Conservation (phyloP, 2,113 vertebrate species). For the Sapajus apella region DNA sequence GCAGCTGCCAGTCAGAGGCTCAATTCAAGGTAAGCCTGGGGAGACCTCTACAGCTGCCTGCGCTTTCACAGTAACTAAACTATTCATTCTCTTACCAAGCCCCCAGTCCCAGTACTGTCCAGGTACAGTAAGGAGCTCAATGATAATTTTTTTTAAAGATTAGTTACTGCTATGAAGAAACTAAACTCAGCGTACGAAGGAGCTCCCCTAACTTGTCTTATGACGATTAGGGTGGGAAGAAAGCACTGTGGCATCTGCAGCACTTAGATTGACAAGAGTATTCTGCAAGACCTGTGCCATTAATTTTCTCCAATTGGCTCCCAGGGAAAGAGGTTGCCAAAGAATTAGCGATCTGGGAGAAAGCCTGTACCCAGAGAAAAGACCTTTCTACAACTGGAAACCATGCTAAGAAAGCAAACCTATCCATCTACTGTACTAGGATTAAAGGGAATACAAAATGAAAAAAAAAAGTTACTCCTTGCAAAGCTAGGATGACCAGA, state of each 20-base stretch:
- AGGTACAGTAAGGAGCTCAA: background rate
- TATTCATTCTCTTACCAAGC: background rate
- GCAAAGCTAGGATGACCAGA: background rate
- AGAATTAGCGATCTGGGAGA: background rate
- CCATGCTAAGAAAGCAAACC: background rate
- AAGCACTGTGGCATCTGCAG: background rate
- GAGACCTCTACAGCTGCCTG: background rate
- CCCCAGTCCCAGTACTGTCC: background rate
- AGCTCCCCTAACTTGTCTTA: background rate
- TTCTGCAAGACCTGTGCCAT: background rate
- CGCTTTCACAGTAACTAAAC: background rate
- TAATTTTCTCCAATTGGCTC: background rate
- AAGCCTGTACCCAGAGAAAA: background rate
- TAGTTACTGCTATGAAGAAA: background rate
- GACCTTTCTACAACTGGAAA: background rate
- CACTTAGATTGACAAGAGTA: background rate
- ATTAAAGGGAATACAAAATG: background rate
- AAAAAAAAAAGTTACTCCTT: background rate
- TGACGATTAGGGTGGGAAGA: background rate
- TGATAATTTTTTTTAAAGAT: background rate
- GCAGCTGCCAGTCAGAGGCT: constrained; percentile 86
- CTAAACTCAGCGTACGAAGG: background rate
- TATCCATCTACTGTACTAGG: background rate
- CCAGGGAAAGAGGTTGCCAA: background rate
- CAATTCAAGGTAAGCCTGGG: constrained; percentile 83